Conservation (phyloP, 2,113 vertebrate genomes). For the Diadophis punctatus region DNA sequence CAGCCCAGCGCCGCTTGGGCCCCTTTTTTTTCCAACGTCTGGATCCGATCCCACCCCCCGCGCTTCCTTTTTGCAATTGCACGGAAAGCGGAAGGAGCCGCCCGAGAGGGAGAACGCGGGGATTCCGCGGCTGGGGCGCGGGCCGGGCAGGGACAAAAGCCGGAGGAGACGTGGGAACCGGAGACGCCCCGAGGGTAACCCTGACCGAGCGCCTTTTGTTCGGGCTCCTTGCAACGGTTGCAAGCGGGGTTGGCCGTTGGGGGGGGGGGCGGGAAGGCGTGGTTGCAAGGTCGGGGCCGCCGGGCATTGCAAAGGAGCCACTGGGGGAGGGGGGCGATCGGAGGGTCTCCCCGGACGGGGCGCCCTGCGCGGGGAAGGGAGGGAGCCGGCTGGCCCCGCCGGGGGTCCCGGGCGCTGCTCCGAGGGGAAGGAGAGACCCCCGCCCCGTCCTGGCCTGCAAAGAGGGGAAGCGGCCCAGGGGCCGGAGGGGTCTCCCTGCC, state of each 20-base stretch:
- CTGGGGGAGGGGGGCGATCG: fast-evolving
- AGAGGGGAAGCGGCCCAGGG: background rate
- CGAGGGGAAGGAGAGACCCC: too few relatives aligned
- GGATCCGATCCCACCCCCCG: background rate
- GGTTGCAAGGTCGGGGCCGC: background rate
- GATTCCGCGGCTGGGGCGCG: background rate
- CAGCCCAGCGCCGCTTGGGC: too few relatives aligned
- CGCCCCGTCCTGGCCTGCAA: background rate
- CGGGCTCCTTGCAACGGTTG: background rate
- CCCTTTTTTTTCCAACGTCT: background rate
- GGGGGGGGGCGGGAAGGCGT: background rate
- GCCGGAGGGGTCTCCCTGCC: background rate
- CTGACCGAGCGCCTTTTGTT: background rate
- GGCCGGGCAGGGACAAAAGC: background rate
- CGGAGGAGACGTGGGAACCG: too few relatives aligned
- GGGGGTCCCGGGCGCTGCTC: too few relatives aligned
- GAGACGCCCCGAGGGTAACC: background rate
- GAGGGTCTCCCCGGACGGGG: background rate
- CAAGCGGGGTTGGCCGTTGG: too few relatives aligned
- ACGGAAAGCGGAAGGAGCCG: background rate
- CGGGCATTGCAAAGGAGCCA: background rate
- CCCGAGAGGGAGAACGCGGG: background rate
- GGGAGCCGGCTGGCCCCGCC: background rate
- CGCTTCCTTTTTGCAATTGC: background rate
- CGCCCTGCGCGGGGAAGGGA: too few relatives aligned